phyloP scores from a whole-genome alignment of 2,797 vertebrate genomes.

The Sternotherus odoratus region DNA sequence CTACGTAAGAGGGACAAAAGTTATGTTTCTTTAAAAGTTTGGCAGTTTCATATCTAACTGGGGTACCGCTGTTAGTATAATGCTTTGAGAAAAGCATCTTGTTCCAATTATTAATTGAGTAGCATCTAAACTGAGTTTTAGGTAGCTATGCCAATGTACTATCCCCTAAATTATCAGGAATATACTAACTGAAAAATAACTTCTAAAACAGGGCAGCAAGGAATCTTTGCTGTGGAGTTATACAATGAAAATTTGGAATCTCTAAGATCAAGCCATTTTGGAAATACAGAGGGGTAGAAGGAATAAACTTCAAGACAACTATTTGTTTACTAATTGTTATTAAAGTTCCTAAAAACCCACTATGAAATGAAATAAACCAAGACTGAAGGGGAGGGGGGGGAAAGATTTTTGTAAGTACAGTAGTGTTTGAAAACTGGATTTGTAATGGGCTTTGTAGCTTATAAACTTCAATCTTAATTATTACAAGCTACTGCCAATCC shows the following conservation, averaged over 20 bases:
- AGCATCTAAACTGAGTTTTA: background rate
- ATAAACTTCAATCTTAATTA: background rate
- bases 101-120: background rate
- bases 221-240: too few species aligned
- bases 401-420: background rate
- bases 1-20: background rate
- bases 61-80: background rate
- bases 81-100: background rate
- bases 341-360: too few species aligned
- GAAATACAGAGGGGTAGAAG: too few species aligned
- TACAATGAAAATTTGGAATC: too few species aligned
- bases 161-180: background rate
- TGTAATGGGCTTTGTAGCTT: background rate
- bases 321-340: too few species aligned
- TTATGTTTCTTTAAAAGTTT: background rate
- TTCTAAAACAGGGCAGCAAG: background rate
- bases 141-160: background rate
- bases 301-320: too few species aligned
- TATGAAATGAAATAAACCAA: too few species aligned
- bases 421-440: background rate
- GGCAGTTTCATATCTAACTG: background rate
- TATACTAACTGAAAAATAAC: background rate
- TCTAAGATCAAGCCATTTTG: too few species aligned
- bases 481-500: background rate
- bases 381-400: too few species aligned